A percentile compares a stretch with the other conserved stretches of the same genome.
phyloP scores from a whole-genome alignment of 2,797 vertebrate genomes.

The Pseudomugil gertrudae region DNA sequence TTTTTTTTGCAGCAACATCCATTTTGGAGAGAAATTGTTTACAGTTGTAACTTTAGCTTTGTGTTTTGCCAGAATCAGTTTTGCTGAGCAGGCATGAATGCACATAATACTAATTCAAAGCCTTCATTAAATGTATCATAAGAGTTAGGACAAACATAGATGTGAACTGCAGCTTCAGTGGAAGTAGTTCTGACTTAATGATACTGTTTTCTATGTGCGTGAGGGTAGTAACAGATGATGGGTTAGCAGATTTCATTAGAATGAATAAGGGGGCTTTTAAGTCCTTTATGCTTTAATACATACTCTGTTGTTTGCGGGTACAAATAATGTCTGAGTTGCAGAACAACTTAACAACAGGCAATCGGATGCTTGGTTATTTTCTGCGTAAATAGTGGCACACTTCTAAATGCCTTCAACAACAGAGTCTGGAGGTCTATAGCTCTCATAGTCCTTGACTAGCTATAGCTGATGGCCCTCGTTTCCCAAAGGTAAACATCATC shows the following conservation, averaged over 20 bases:
- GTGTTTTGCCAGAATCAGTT: neutral
- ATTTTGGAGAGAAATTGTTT: neutral
- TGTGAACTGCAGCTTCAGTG: neutral
- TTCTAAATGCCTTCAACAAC: slow-evolving; percentile 42
- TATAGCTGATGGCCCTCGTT: slow-evolving; percentile 68
- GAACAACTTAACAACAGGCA: slow-evolving; percentile 16
- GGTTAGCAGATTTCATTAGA: slow-evolving; percentile 5
- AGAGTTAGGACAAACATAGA: neutral
- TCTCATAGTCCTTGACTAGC: slow-evolving; percentile 59
- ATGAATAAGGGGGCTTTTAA: slow-evolving; percentile 7
- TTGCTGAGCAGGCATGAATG: neutral
- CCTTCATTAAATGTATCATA: neutral
- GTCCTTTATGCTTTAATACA: neutral
- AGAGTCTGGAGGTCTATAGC: slow-evolving; percentile 48
- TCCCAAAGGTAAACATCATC: slow-evolving; percentile 55
- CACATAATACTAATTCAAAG: neutral
- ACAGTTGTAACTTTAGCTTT: neutral
- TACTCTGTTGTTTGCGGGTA: slow-evolving; percentile 5
- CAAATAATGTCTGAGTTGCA: neutral
- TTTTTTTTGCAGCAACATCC: neutral
- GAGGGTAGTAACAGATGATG: neutral
- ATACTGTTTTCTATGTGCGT: neutral
- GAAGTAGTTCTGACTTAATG: neutral
- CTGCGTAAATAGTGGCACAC: slow-evolving; percentile 4
- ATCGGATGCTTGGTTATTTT: slow-evolving; percentile 4